Evolutionary conservation across 2,113 vertebrate genomes (phyloP).

Genomic region (Psittacula cyanocephala): DNA sequence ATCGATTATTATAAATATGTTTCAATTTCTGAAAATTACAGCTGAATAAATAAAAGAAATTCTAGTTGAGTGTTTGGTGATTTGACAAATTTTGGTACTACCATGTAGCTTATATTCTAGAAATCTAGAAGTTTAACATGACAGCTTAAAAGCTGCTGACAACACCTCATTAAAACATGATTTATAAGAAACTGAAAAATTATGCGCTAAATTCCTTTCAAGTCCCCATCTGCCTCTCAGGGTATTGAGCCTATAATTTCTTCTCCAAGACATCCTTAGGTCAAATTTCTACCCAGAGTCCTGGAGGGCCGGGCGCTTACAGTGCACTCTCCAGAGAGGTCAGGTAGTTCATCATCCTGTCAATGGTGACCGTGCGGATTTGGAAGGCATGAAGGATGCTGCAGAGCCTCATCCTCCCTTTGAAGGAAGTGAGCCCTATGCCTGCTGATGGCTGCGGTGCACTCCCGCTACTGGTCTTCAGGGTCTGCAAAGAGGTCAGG

Average conservation of each 20-base stretch:
- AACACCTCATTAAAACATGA: background rate
- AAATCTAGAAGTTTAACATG: background rate
- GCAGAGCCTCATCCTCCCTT: slow-evolving; percentile 72
- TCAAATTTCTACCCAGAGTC: background rate
- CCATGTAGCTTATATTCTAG: background rate
- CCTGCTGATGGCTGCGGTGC: fast-evolving
- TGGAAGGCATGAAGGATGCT: slow-evolving; percentile 78
- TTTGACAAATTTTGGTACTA: background rate
- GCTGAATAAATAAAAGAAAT: slow-evolving; percentile 38
- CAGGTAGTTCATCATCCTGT: slow-evolving; percentile 79
- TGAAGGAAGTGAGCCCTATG: background rate
- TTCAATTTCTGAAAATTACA: background rate
- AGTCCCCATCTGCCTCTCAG: background rate
- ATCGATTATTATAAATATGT: background rate
- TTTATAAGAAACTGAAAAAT: background rate
- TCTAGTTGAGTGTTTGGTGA: background rate
- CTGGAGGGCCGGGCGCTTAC: background rate
- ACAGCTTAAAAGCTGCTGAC: background rate
- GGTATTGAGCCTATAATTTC: too few species aligned
- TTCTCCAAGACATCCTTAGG: background rate
- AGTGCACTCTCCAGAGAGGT: background rate
- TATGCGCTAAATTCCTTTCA: background rate
- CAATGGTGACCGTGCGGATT: slow-evolving; percentile 80
- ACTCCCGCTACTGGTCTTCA: background rate
- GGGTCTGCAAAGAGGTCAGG: slow-evolving; percentile 10